Evolutionary conservation across 2,113 vertebrate genomes (phyloP).

Genomic region (Rhynchopsitta pachyrhyncha): DNA sequence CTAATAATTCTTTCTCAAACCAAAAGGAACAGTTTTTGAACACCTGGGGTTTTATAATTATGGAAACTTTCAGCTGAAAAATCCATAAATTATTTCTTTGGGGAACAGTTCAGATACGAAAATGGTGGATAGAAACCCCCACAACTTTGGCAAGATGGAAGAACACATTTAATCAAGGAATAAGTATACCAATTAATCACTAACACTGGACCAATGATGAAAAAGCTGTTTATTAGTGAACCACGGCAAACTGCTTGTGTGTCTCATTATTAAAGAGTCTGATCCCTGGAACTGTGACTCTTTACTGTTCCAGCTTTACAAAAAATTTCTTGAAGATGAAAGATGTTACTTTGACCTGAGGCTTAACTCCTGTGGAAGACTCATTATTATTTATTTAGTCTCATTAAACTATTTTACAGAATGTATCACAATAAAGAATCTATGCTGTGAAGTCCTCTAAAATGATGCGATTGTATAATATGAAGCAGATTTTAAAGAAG

Average conservation of each 20-base stretch:
- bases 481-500: background rate
- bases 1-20: background rate
- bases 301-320: background rate
- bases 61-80: background rate
- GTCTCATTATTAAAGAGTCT: background rate
- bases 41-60: background rate
- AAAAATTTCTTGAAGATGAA: background rate
- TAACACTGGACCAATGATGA: background rate
- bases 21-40: background rate
- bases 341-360: background rate
- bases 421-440: background rate
- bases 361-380: background rate
- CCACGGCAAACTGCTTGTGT: background rate
- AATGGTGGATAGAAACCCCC: background rate
- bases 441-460: background rate
- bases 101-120: background rate
- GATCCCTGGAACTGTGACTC: background rate
- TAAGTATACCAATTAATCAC: background rate
- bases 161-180: background rate
- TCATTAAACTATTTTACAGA: background rate
- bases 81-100: background rate
- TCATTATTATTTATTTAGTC: background rate
- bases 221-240: constrained; percentile 33
- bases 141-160: background rate
- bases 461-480: background rate